A percentile compares a stretch with the other conserved stretches of the same genome.
phyloP scores from a whole-genome alignment of 2,797 vertebrate species.

The Phalanger gymnotis region DNA sequence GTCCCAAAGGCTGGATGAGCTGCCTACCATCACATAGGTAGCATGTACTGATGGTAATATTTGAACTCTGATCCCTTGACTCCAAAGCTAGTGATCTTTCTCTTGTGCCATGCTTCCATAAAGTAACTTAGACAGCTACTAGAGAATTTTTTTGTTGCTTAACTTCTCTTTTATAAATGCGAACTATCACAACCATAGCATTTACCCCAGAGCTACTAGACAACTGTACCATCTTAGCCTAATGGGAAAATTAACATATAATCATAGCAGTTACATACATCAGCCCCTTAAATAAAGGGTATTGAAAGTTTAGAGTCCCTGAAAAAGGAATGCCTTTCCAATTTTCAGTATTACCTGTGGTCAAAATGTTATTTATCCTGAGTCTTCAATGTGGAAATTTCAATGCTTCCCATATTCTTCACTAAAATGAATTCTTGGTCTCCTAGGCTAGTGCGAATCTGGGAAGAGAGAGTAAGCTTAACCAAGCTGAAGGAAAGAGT shows the following conservation, averaged over 20 bases:
- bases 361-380: constrained; percentile 16
- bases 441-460: constrained; percentile 86
- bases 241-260: neutral
- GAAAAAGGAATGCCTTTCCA: constrained; percentile 1
- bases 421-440: constrained; percentile 58
- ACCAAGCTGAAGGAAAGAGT: constrained; percentile 92
- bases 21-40: neutral
- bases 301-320: constrained; percentile 43
- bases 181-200: neutral
- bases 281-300: neutral
- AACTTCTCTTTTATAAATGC: neutral
- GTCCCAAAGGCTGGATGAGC: neutral
- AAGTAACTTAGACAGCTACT: neutral
- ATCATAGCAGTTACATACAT: neutral
- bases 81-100: neutral
- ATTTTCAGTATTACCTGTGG: neutral
- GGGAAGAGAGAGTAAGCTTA: constrained; percentile 92
- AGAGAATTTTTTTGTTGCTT: neutral
- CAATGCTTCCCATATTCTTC: neutral
- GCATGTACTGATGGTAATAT: neutral
- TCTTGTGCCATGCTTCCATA: neutral
- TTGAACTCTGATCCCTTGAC: constrained; percentile 2
- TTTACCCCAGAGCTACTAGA: neutral
- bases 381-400: neutral
- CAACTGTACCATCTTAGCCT: neutral